Evolutionary conservation across 1,140 invertebrate genomes (phyloP), one percentile per base, ranked within the genome.

Genomic region (Euwallacea fornicatus): DNA sequence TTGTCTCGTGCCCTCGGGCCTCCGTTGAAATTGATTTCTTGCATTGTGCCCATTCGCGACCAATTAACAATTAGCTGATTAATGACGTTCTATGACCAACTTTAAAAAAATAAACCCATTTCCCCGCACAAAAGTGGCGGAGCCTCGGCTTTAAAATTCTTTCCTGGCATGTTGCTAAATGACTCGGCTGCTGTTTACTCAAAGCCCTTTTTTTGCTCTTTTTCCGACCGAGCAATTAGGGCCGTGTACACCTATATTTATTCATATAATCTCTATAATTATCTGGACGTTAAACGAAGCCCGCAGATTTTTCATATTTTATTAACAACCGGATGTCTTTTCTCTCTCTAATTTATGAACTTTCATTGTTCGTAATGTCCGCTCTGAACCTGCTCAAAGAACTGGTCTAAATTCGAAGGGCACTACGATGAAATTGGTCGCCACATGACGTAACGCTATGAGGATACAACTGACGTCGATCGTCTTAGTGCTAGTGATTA

Each of bases 391-490:
- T 33, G 21, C 21, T 33, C 21, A 33, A 33, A 33, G 4, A 4
- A 33, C 21, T 33, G 21, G 21, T 33, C 1, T 33, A 33, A 33
- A 33, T 33, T 33, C 1, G 21, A 33, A 33, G 21, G 21, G 1
- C 21, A 33, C 21, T 33, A 33, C n/a, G n/a, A n/a, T 33, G 21
- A 33, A 33, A 33, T 33, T 33, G 21, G 21, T 33, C 21, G 21
- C 21, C 21, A 33, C 21, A 33, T 33, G 21, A 33, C 21, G 46
- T 50, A 50, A 50, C 46, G 46, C 13, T 50, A 69, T 69, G 67
- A 54, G 67, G 67, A 69, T 55, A 61, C 16, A 62, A 62, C 15
- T 63, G 42, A 60, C 43, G 41, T 16, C 55, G 16, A 11, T 61
- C 44, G 47, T 62, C n/a, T n/a, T 42, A 8, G 42, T 63, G 10